Base-by-base conservation (phyloP, 2,888 invertebrate genomes). In the Platycheirus rosarum region DNA sequence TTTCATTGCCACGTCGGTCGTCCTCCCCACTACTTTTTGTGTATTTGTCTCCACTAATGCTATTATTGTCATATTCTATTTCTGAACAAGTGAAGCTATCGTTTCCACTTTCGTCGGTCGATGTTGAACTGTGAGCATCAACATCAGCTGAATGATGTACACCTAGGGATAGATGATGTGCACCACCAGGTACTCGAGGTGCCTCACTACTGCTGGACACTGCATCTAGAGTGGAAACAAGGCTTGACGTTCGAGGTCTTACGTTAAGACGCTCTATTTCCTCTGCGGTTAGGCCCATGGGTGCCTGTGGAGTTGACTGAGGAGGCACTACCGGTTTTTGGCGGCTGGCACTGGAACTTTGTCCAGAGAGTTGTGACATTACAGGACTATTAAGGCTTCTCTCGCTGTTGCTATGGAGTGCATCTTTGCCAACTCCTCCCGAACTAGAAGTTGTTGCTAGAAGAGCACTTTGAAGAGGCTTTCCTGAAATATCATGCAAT, bases 61-160 rank as follows among this genome's bases (percentile, higher is more conserved):
- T 96, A 87, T 96, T 95, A 88, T 97, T 97, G 88, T 98, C 98
- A 89, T 97, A 98, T 90, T 98, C 98, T 88, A 98, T 98, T 92
- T 98, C 98, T 0, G 98, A 98, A 91, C 98, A 98, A 9, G 98
- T 98, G 91, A 98, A 98, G 86, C 98, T 98, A 89, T 98, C 98
- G 91, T 98, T 97, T 89, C 95, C 95, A 90, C 98, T 98, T 89
- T 98, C 98, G 86, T 97, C 96, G 8, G 97, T 96, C 7, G 96
- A 95, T 0, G 95, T 95, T 8, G 96, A 95, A 87, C 95, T 94
- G 87, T 95, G 93, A 49, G 93, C 92, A 86, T 95, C 94, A 16
- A 94, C 92, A 86, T 95, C 94, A 40, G 94, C 94, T 13, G 95
- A 94, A 23, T 94, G 94, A 88, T 95, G 95, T 86, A 94, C 94